Evolutionary conservation across 2,797 vertebrate genomes (phyloP).

Genomic region (Coccyzus lansbergi): DNA sequence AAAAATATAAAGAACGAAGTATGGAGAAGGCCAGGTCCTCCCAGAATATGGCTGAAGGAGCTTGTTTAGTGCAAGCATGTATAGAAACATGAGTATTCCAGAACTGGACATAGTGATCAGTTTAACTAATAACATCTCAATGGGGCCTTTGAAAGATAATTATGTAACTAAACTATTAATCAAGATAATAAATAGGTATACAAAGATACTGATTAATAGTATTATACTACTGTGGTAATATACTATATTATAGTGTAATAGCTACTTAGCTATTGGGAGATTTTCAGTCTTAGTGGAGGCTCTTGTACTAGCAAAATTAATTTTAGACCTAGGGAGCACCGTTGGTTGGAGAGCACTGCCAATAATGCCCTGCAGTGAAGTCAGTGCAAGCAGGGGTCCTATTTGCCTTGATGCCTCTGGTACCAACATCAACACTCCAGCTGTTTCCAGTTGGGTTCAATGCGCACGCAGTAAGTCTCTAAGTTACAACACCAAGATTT

Average conservation of each 20-base stretch:
- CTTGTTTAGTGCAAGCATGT: not conserved
- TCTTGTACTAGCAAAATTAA: not conserved
- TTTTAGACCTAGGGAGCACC: not conserved
- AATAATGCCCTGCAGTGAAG: not conserved
- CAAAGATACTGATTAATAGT: not conserved
- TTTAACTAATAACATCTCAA: not conserved
- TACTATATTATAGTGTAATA: no score
- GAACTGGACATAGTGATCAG: not conserved
- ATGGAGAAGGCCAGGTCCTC: not conserved
- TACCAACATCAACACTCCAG: not conserved
- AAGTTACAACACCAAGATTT: not conserved
- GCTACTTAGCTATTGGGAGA: not conserved
- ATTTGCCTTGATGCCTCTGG: not conserved
- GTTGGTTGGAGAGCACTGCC: not conserved
- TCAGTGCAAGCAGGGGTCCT: not conserved
- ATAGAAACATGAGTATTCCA: not conserved
- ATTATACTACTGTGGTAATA: no score
- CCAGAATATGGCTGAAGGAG: not conserved
- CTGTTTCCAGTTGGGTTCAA: not conserved
- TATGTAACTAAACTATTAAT: not conserved
- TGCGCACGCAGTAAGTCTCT: not conserved
- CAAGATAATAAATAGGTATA: not conserved
- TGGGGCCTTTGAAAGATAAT: not conserved
- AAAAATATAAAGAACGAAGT: not conserved
- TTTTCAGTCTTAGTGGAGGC: not conserved